A percentile compares a stretch with the other conserved stretches of the same genome.
These are phyloP conservation scores for Athrips mouffetella DNA, from an alignment of 2,888 invertebrate genomes.

Conservation along the genomic window DNA sequence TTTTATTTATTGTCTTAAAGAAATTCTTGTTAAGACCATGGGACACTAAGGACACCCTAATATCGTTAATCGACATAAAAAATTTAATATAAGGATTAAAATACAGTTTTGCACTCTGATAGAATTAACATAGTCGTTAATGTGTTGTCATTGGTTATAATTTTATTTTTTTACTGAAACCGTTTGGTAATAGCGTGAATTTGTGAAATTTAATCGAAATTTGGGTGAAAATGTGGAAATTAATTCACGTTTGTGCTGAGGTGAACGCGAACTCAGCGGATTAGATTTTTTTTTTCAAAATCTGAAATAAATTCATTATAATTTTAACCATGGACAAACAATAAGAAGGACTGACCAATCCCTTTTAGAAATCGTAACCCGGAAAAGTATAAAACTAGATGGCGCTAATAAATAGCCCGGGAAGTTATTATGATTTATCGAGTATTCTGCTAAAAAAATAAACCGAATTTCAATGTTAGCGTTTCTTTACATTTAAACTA, in stretches of 20 bases:
- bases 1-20: neutral
- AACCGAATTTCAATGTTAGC: too few relatives aligned
- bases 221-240: neutral
- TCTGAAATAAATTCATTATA: too few relatives aligned
- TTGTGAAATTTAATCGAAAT: neutral
- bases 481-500: too few relatives aligned
- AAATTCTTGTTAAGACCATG: neutral
- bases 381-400: too few relatives aligned
- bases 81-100: conserved; percentile 31
- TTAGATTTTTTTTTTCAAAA: too few relatives aligned
- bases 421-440: too few relatives aligned
- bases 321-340: too few relatives aligned
- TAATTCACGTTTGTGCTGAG: neutral
- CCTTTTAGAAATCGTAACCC: too few relatives aligned
- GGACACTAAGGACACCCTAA: neutral
- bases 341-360: too few relatives aligned
- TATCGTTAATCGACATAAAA: conserved; percentile 4
- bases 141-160: conserved; percentile 48
- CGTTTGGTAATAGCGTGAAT: conserved; percentile 19
- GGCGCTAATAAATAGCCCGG: too few relatives aligned
- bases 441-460: too few relatives aligned
- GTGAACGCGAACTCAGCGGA: too few relatives aligned
- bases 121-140: conserved; percentile 35
- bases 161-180: conserved; percentile 49
- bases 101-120: conserved; percentile 50